phyloP scores from a whole-genome alignment of 2,888 invertebrate genomes.

The Rhagonycha lutea region DNA sequence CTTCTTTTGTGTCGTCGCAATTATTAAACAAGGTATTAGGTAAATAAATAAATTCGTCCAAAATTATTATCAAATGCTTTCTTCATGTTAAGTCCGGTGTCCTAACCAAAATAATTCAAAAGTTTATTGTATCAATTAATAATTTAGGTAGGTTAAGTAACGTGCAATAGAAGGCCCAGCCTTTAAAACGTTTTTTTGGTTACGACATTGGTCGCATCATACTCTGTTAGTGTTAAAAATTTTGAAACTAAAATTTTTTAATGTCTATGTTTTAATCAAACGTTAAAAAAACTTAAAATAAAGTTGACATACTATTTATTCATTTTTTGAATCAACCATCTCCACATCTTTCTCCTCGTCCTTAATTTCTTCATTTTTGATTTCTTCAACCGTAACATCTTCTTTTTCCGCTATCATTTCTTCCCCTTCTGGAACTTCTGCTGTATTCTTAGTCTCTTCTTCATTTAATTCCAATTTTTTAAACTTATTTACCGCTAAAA shows the following conservation, averaged over 20 bases:
- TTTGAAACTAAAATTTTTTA: background rate
- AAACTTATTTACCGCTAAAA: conserved; percentile 72
- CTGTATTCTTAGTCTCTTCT: conserved; percentile 38
- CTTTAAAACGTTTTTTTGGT: background rate
- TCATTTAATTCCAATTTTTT: conserved; percentile 59
- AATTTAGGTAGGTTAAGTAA: background rate
- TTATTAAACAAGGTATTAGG: background rate
- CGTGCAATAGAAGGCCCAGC: background rate
- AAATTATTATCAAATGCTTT: background rate
- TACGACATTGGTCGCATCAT: background rate
- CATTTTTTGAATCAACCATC: background rate
- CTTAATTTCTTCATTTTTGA: conserved; percentile 3
- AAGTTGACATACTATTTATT: background rate
- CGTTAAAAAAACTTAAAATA: background rate
- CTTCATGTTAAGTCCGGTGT: background rate
- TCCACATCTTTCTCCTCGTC: background rate
- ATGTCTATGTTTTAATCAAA: background rate
- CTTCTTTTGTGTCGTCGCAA: background rate
- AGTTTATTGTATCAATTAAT: background rate
- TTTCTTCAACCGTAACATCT: background rate
- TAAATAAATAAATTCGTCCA: background rate
- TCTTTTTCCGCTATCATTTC: background rate
- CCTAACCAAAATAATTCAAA: background rate
- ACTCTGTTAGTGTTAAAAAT: background rate
- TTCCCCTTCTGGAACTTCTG: conserved; percentile 11